These are phyloP conservation scores for Ctena decussata DNA, from an alignment of 2,888 invertebrate species.

Conservation along the genomic window DNA sequence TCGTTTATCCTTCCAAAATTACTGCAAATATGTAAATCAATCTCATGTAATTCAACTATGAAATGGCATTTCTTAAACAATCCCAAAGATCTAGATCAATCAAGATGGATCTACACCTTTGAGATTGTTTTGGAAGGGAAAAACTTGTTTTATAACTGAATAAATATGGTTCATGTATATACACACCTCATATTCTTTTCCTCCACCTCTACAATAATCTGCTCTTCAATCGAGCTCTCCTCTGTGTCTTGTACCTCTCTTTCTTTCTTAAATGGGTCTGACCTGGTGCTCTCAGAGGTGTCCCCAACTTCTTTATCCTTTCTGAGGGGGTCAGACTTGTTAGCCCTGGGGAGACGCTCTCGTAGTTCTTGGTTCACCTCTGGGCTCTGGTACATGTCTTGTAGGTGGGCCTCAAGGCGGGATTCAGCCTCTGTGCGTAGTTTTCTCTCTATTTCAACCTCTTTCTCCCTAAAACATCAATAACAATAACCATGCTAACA, in stretches of 20 bases:
- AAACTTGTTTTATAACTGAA: too few species aligned
- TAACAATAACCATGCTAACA: too few species aligned
- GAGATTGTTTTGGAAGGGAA: too few species aligned
- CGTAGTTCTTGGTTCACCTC: constrained; percentile 82
- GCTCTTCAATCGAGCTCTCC: constrained; percentile 63
- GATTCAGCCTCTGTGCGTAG: constrained; percentile 73
- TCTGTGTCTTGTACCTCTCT: constrained; percentile 57
- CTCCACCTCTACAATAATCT: constrained; percentile 54
- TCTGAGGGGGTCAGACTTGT: constrained; percentile 72
- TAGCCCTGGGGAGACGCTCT: constrained; percentile 81
- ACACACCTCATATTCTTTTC: constrained; percentile 17
- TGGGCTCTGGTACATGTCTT: constrained; percentile 82
- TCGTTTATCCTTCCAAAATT: too few species aligned
- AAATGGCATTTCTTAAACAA: too few species aligned
- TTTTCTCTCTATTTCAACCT: constrained; percentile 72
- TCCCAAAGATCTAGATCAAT: too few species aligned
- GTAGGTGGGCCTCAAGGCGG: constrained; percentile 59
- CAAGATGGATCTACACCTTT: too few species aligned
- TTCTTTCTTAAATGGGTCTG: not conserved
- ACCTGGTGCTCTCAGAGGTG: not conserved
- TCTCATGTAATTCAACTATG: too few species aligned
- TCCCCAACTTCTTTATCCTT: not conserved
- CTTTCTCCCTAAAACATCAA: constrained; percentile 69
- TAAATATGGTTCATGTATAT: too few species aligned
- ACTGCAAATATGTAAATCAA: too few species aligned